Conservation (phyloP, 1,140 invertebrate species). For the Drosophila prosaltans region DNA sequence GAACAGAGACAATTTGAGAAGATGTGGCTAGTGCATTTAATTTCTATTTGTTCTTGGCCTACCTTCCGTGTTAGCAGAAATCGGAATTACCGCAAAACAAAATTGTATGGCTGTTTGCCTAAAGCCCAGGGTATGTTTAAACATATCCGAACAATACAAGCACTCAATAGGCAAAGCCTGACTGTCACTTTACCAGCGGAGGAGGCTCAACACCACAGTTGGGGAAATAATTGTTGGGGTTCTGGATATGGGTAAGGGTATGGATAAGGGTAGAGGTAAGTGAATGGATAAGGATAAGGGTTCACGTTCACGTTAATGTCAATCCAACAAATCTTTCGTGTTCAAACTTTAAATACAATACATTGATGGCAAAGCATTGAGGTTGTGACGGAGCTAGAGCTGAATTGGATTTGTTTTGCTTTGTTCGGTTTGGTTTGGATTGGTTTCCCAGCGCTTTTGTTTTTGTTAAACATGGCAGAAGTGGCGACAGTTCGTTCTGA, state of each 20-base stretch:
- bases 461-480: constrained; percentile 59
- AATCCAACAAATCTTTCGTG: constrained; percentile 19
- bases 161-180: constrained; percentile 47
- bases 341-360: constrained; percentile 51
- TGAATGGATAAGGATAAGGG: too few species aligned
- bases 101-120: constrained; percentile 55
- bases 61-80: constrained; percentile 12
- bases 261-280: constrained; percentile 3
- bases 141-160: constrained; percentile 19
- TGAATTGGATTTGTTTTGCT: constrained; percentile 40
- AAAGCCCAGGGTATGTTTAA: constrained; percentile 15
- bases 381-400: constrained; percentile 27
- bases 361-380: constrained; percentile 48
- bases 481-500: constrained; percentile 58
- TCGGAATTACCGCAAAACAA: constrained; percentile 43
- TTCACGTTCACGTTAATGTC: neutral
- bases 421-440: constrained; percentile 30
- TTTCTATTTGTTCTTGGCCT: constrained; percentile 67
- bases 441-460: constrained; percentile 55
- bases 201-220: neutral
- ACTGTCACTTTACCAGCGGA: constrained; percentile 36
- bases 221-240: neutral
- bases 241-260: neutral
- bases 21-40: constrained; percentile 62
- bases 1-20: neutral